Base-by-base conservation (phyloP, 2,113 vertebrate species). In the Probosciger aterrimus region DNA sequence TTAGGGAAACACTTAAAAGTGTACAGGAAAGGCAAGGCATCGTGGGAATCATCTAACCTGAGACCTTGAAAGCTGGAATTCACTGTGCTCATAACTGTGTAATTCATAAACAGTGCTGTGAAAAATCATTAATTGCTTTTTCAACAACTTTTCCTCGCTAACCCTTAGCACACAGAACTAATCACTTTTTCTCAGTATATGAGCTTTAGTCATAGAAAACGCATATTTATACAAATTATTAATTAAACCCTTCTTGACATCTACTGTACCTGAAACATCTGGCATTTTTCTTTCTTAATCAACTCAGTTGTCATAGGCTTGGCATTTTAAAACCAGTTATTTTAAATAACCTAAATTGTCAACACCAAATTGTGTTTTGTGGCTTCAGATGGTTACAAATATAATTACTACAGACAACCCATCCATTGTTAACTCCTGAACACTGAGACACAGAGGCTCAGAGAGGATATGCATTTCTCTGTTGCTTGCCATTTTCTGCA, bases 181-280 rank as follows among this genome's bases (percentile, higher is more conserved):
- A 89, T 89, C 6, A 30, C 9, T 92, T 73, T 60, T 84, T 82
- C 75, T 78, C 59, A 88, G 59, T 60, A 30, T 75, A 74, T 35
- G 35, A 82, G 68, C 28, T 88, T 86, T 52, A 92, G 43, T 64
- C 52, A 73, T 8, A 74, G 50, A 94, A 97, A 93, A 94, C 41
- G 79, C 63, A 65, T 86, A 89, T 74, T 97, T 92, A 84, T 62
- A 89, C 49, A 92, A 95, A 93, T 79, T 79, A 95, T 89, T 84
- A 96, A 96, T 96, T 94, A 95, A 96, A 94, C 69, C 71, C 81
- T 90, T 80, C 46, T 93, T 11, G 11, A 88, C 65, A 82, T 82
- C 73, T 73, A 75, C 77, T 50, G 23, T 77, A 96, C 90, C 93
- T 94, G 93, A 93, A 96, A 94, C 92, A 97, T 88, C 88, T 97